Evolutionary conservation across 2,797 vertebrate species (phyloP).

Genomic region (Mastacembelus armatus): DNA sequence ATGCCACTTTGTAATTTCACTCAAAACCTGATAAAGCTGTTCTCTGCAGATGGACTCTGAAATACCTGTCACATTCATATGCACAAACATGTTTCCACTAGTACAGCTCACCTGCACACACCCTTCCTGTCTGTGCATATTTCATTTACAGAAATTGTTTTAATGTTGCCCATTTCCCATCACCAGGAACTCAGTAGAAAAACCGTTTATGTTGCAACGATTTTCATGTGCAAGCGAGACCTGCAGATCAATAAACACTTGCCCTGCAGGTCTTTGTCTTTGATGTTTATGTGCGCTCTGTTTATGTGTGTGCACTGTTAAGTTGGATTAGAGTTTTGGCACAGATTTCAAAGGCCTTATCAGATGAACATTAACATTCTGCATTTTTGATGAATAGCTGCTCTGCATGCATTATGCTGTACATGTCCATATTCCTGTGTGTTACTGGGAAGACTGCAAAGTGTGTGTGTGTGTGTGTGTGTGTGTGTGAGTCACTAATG

Average conservation of each 20-base stretch:
- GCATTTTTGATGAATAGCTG: constrained; percentile 50
- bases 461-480: constrained; percentile 15
- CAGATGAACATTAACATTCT: constrained; percentile 62
- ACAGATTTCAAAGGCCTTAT: constrained; percentile 68
- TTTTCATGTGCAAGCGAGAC: constrained; percentile 51
- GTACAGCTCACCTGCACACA: constrained; percentile 10
- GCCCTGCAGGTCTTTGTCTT: constrained; percentile 51
- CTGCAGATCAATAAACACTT: constrained; percentile 63
- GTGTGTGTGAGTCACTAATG: constrained; percentile 27
- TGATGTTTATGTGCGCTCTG: constrained; percentile 49
- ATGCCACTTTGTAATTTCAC: constrained; percentile 22
- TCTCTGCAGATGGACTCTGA: constrained; percentile 24
- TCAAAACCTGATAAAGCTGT: constrained; percentile 40
- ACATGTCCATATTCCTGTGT: constrained; percentile 42
- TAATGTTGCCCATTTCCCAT: constrained; percentile 11
- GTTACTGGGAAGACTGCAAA: constrained; percentile 20
- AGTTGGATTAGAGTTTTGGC: constrained; percentile 59
- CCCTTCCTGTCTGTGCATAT: not conserved
- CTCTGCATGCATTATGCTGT: constrained; percentile 43
- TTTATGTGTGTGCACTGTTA: constrained; percentile 31
- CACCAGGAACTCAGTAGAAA: constrained; percentile 24
- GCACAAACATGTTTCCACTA: not conserved
- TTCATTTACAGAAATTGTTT: not conserved
- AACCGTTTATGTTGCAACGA: constrained; percentile 52
- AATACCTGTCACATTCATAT: constrained; percentile 2